Evolutionary conservation across 1,140 invertebrate species (phyloP).

Genomic region (Ooceraea biroi): DNA sequence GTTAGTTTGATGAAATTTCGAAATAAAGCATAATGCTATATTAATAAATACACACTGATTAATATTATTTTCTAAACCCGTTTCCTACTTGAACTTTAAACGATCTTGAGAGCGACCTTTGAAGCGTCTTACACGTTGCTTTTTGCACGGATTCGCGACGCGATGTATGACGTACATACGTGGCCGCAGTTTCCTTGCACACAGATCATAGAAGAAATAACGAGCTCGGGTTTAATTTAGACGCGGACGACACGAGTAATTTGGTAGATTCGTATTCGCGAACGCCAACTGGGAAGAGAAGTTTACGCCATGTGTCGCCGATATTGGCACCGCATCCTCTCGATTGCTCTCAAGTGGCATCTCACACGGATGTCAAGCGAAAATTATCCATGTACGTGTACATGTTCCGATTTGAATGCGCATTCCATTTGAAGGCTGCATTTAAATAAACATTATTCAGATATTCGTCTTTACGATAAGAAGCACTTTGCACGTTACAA

Average conservation of each 20-base stretch:
- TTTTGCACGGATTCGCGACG: conserved; percentile 43
- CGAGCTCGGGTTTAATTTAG: conserved; percentile 40
- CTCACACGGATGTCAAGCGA: not conserved
- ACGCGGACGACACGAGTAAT: conserved; percentile 36
- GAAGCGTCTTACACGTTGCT: conserved; percentile 1
- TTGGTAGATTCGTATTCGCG: conserved; percentile 18
- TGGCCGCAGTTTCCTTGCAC: not conserved
- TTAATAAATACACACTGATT: not conserved
- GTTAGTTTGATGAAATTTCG: no score
- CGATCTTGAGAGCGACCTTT: conserved; percentile 64
- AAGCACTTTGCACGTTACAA: no score
- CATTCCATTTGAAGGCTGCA: not conserved
- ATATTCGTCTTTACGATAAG: no score
- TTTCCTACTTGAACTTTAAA: conserved; percentile 27
- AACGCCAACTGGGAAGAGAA: conserved; percentile 39
- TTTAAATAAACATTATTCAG: no score
- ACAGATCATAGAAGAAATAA: not conserved
- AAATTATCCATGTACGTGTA: conserved; percentile 1
- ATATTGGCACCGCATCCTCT: conserved; percentile 16
- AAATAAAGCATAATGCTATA: no score
- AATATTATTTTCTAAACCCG: not conserved
- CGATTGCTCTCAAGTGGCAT: not conserved
- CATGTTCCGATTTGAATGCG: not conserved
- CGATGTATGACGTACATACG: conserved; percentile 25
- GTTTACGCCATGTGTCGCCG: conserved; percentile 24